Percentiles rank a stretch among this genome's conserved stretches.
Evolutionary conservation across 2,797 vertebrate genomes (phyloP).

Genomic region (Lemur catta): DNA sequence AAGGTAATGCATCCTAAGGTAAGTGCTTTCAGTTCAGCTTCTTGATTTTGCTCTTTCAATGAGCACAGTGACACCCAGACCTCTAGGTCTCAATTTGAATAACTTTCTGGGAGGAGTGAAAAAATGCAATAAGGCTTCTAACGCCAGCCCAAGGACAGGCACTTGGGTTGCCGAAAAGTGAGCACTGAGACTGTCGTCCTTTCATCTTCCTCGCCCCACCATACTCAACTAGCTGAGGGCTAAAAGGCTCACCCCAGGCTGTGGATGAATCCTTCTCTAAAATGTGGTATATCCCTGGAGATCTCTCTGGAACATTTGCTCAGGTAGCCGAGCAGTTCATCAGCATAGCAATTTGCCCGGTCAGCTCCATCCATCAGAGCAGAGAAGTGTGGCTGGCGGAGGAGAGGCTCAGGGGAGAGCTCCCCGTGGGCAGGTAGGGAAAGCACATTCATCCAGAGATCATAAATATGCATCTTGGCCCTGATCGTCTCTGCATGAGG

Average conservation of each 20-base stretch:
- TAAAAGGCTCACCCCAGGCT: conserved; percentile 65
- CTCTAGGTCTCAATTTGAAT: conserved; percentile 54
- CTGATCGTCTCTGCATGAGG: conserved; percentile 71
- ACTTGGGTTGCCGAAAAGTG: neutral
- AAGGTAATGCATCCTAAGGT: conserved; percentile 59
- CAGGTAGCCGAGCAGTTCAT: conserved; percentile 78
- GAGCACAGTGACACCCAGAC: conserved; percentile 49
- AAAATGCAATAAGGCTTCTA: neutral
- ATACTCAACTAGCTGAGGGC: neutral
- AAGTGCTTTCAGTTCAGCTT: conserved; percentile 52
- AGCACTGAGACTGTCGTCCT: neutral
- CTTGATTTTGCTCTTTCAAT: conserved; percentile 46
- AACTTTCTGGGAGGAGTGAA: conserved; percentile 42
- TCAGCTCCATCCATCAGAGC: conserved; percentile 76
- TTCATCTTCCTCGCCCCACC: conserved; percentile 30
- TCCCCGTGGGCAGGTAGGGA: conserved; percentile 76
- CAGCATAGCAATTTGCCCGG: conserved; percentile 82
- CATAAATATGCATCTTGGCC: conserved; percentile 82
- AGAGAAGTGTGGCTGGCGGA: conserved; percentile 47
- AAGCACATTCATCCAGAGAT: conserved; percentile 79
- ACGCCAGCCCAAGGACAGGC: neutral
- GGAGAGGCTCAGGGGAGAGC: conserved; percentile 66
- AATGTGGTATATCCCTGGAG: conserved; percentile 73
- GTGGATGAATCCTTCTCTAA: conserved; percentile 64
- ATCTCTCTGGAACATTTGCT: conserved; percentile 73